phyloP scores from a whole-genome alignment of 2,113 vertebrate genomes.

The Cryptotis parvus region DNA sequence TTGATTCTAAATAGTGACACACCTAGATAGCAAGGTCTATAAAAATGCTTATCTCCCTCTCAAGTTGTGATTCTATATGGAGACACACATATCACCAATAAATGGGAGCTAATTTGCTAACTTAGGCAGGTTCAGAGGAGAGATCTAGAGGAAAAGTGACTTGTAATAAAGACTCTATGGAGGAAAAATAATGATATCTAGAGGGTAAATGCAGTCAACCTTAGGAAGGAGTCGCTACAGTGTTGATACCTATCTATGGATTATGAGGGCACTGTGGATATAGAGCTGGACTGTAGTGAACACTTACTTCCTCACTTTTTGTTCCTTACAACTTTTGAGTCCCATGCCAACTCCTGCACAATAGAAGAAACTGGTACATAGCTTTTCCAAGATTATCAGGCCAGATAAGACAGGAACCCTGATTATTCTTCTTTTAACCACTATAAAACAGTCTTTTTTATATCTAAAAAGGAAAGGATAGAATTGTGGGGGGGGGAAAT shows the following conservation, averaged over 20 bases:
- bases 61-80: constrained; percentile 15
- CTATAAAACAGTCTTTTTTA: not conserved
- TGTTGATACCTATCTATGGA: accelerated
- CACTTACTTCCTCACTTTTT: not conserved
- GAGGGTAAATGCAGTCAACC: not conserved
- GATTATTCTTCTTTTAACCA: not conserved
- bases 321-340: not conserved
- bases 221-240: not conserved
- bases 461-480: not conserved
- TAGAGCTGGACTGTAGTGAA: not conserved
- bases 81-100: not conserved
- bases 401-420: not conserved
- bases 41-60: not conserved
- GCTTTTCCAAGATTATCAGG: not conserved
- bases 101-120: not conserved
- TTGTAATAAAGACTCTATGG: not conserved
- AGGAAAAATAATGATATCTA: not conserved
- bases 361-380: not conserved
- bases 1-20: too few species aligned
- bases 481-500: not conserved
- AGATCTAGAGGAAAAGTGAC: not conserved
- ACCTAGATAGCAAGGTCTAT: not conserved
- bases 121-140: not conserved
- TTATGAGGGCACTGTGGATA: not conserved
- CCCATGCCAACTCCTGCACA: not conserved